These are phyloP conservation scores for Callaeas wilsoni DNA, from an alignment of 2,113 vertebrate genomes.

Conservation along the genomic window DNA sequence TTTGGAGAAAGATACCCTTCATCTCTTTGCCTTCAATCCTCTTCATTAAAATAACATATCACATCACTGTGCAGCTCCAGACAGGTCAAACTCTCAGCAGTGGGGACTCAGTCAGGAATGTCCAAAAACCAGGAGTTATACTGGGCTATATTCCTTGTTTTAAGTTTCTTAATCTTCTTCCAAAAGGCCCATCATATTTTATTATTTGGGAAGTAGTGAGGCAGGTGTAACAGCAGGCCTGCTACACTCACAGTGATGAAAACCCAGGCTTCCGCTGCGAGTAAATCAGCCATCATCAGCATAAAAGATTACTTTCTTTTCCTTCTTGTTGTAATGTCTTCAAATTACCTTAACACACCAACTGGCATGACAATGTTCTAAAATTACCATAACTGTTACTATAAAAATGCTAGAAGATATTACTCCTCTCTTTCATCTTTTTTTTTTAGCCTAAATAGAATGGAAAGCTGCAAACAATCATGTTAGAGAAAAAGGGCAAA, in stretches of 20 bases:
- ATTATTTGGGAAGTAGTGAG: not conserved
- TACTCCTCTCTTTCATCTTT: not conserved
- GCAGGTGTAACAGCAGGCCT: not conserved
- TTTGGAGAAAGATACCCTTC: not conserved
- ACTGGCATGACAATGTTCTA: not conserved
- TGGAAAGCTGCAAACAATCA: not conserved
- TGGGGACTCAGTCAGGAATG: rapidly evolving
- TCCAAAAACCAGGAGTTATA: not conserved
- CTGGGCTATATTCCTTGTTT: not conserved
- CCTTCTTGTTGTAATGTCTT: conserved; percentile 7
- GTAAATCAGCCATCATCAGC: not conserved
- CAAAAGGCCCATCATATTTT: not conserved
- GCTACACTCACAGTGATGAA: not conserved
- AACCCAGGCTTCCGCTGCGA: not conserved
- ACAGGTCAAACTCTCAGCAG: not conserved
- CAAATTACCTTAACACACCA: conserved; percentile 37
- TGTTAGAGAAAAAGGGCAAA: not conserved
- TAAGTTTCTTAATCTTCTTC: not conserved
- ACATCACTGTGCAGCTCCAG: not conserved
- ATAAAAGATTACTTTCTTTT: not conserved
- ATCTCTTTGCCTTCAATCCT: not conserved
- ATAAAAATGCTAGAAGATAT: conserved; percentile 1
- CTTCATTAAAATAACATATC: not conserved
- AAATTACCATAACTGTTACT: conserved; percentile 19
- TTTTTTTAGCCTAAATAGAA: not conserved